Percentiles rank a stretch among this genome's conserved stretches.
Conservation (phyloP, 2,113 vertebrate genomes). For the Alethe castanea region DNA sequence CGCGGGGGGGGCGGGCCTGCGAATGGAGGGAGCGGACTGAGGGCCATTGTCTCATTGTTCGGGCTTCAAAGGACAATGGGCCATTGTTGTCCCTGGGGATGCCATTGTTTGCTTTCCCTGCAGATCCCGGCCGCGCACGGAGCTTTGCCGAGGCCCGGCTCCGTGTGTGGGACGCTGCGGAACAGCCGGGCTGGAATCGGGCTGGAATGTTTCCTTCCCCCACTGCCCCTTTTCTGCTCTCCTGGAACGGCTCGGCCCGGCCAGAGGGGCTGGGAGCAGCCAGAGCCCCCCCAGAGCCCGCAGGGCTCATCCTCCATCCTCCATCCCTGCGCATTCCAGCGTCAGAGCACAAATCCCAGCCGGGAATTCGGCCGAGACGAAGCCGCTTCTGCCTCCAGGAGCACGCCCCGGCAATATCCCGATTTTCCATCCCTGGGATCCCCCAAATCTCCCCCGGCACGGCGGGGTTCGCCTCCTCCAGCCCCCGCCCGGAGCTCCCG, state of each 20-base stretch:
- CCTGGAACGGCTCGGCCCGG: background rate
- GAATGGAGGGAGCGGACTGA: conserved; percentile 16
- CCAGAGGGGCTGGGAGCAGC: background rate
- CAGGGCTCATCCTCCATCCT: rapidly evolving
- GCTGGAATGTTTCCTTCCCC: background rate
- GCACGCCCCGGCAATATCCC: background rate
- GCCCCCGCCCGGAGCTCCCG: too few species aligned
- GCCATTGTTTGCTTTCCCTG: conserved; percentile 48
- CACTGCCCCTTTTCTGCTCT: too few species aligned
- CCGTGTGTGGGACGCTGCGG: conserved; percentile 19
- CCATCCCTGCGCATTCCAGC: background rate
- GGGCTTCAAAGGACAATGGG: conserved; percentile 63
- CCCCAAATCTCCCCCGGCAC: background rate
- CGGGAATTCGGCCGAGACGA: rapidly evolving
- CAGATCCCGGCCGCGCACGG: conserved; percentile 2
- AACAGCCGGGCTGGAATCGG: background rate
- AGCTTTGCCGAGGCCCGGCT: conserved; percentile 53
- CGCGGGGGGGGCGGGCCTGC: background rate
- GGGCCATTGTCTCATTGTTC: conserved; percentile 50
- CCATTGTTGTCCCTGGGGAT: conserved; percentile 58
- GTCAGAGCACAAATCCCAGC: too few species aligned
- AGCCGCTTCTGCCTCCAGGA: background rate
- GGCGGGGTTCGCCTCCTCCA: background rate
- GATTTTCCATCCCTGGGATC: rapidly evolving
- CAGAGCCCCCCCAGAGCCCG: background rate